Evolutionary conservation across 2,113 vertebrate species (phyloP), one percentile per base, ranked within the genome.

Genomic region (Passer montanus): DNA sequence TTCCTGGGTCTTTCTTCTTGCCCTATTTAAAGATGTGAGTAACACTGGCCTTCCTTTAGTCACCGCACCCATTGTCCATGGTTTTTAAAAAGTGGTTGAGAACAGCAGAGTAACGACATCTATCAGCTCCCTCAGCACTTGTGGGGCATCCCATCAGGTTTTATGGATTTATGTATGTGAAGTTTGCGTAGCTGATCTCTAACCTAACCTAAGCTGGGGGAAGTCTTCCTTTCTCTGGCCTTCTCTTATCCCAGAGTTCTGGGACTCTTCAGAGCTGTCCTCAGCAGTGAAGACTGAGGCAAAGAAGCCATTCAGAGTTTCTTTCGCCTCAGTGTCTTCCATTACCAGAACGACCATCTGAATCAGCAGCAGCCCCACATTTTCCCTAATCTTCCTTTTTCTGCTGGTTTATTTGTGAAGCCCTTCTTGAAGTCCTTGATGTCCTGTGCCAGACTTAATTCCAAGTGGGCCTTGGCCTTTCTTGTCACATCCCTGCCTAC

Each of bases 111-210:
- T 58, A 37, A 50, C 7, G 21, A 19, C 21, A 81, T 44, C 27
- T 0, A 0, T 41, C 43, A 52, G 22, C 27, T 81, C 7, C 8
- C 77, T 67, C 37, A 14, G 52, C 15, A 59, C 60, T 43, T 0
- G 0, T 14, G 33, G 19, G 6, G 5, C 33, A 73, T 43, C 31
- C 15, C 37, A 33, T 66, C 15, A 66, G 10, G 15, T 58, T 43
- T 66, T 16, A 37, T 13, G 27, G 44, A 39, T 59, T 81, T 81
- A 23, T 13, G 19, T 19, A 7, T 33, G 8, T 59, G 27, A 44
- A n/a, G 15, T 50, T 44, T 67, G 52, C 33, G 37, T 46, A 59
- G 27, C 8, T 19, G 15, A 50, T n/a, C 15, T 52, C 33, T 67
- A 52, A 81, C 12, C 18, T 28, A 59, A 17, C 27, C 4, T 11